Evolutionary conservation across 2,797 vertebrate species (phyloP).

Genomic region (Odontamblyopus lacepedii): DNA sequence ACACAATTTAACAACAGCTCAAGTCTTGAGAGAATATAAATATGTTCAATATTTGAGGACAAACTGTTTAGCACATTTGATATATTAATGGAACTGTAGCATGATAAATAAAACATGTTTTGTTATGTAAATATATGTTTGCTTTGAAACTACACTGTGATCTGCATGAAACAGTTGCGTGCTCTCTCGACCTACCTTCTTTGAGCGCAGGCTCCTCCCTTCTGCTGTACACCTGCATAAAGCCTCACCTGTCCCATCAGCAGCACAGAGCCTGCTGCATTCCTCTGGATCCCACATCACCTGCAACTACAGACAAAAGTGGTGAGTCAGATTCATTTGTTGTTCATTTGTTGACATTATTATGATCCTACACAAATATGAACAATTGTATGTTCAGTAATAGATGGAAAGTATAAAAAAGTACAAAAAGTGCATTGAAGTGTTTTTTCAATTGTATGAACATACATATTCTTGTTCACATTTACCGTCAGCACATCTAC

Average conservation of each 20-base stretch:
- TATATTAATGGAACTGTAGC: not conserved
- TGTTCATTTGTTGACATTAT: slow-evolving; percentile 1
- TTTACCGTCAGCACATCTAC: slow-evolving; percentile 23
- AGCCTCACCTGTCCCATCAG: slow-evolving; percentile 64
- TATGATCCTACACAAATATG: not conserved
- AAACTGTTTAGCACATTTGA: not conserved
- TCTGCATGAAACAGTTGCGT: slow-evolving; percentile 12
- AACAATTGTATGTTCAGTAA: not conserved
- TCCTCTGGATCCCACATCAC: slow-evolving; percentile 31
- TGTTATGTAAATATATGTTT: not conserved
- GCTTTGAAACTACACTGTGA: not conserved
- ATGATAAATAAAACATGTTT: not conserved
- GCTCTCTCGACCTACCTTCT: slow-evolving; percentile 26
- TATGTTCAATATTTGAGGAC: not conserved
- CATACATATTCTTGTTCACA: not conserved
- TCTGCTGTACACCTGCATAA: slow-evolving; percentile 61
- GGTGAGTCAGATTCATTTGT: slow-evolving; percentile 52
- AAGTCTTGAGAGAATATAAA: too few relatives aligned
- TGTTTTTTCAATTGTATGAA: too few relatives aligned
- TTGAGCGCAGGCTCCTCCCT: slow-evolving; percentile 47
- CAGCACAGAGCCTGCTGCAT: slow-evolving; percentile 42
- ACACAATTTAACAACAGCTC: too few relatives aligned
- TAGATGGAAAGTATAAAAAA: not conserved
- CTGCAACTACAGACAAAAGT: slow-evolving; percentile 26
- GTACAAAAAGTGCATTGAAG: not conserved